These are phyloP conservation scores for Dasyornis broadbenti DNA, from an alignment of 2,113 vertebrate genomes.

Conservation along the genomic window DNA sequence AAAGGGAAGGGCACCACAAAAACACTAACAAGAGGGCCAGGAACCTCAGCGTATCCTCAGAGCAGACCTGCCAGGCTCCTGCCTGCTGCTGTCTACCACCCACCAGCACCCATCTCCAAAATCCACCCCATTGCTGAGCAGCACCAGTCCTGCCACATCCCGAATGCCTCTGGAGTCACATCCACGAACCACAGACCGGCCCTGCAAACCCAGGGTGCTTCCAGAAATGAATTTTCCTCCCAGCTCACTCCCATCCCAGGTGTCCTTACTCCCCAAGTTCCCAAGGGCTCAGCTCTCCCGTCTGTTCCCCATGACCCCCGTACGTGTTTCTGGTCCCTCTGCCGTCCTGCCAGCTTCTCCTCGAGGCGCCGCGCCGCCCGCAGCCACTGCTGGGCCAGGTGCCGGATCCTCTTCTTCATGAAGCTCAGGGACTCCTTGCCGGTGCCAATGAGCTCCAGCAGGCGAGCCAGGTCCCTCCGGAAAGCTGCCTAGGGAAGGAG, in stretches of 20 bases:
- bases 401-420: constrained; percentile 91
- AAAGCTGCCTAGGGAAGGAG: constrained; percentile 78
- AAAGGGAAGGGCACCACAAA: neutral
- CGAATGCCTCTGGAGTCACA: fast-evolving
- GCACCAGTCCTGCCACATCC: neutral
- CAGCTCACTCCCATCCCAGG: neutral
- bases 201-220: fast-evolving
- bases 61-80: neutral
- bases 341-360: constrained; percentile 70
- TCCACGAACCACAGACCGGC: fast-evolving
- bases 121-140: neutral
- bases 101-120: neutral
- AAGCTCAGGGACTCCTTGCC: constrained; percentile 96
- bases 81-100: neutral
- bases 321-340: constrained; percentile 84
- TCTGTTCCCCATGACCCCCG: fast-evolving
- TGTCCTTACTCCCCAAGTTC: fast-evolving
- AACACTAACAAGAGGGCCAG: fast-evolving
- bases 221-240: neutral
- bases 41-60: neutral
- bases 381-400: constrained; percentile 86
- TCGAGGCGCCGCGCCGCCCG: constrained; percentile 80
- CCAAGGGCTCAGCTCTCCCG: neutral
- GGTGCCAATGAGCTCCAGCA: constrained; percentile 89
- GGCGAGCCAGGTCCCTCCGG: constrained; percentile 79